Evolutionary conservation across 2,888 invertebrate species (phyloP).

Genomic region (Ernsta delagoae): DNA sequence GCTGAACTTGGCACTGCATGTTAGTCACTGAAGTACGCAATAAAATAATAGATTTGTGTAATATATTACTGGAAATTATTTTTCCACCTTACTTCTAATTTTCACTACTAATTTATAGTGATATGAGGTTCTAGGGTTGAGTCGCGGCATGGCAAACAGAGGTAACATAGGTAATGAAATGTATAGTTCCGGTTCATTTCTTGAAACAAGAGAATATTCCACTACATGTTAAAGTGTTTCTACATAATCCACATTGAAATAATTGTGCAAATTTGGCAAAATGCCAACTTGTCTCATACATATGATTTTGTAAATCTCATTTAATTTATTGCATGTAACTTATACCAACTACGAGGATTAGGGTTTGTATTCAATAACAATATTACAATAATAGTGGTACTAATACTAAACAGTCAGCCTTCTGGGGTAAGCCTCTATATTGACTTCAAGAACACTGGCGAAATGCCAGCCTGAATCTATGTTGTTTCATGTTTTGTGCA

Average conservation of each 20-base stretch:
- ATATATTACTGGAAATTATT: no score
- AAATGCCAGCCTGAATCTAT: conserved; percentile 39
- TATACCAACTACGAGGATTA: conserved; percentile 4
- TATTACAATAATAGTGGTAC: conserved; percentile 7
- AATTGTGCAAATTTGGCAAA: conserved; percentile 15
- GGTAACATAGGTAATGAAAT: no score
- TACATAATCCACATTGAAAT: background rate
- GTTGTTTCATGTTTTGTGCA: conserved; percentile 39
- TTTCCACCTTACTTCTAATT: no score
- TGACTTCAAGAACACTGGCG: conserved; percentile 37
- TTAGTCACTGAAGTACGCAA: no score
- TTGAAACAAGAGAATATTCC: no score
- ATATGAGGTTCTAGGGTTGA: no score
- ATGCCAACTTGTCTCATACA: background rate
- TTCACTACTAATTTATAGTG: no score
- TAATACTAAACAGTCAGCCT: background rate
- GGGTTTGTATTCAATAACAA: conserved; percentile 5
- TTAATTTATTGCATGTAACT: background rate
- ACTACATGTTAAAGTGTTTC: no score
- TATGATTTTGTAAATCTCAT: background rate
- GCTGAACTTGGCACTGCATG: no score
- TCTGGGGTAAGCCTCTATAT: conserved; percentile 9
- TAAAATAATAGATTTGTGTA: no score
- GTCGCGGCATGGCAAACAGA: no score
- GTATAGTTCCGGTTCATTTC: no score